Base-by-base conservation (phyloP, 2,113 vertebrate genomes). In the Hipposideros armiger region DNA sequence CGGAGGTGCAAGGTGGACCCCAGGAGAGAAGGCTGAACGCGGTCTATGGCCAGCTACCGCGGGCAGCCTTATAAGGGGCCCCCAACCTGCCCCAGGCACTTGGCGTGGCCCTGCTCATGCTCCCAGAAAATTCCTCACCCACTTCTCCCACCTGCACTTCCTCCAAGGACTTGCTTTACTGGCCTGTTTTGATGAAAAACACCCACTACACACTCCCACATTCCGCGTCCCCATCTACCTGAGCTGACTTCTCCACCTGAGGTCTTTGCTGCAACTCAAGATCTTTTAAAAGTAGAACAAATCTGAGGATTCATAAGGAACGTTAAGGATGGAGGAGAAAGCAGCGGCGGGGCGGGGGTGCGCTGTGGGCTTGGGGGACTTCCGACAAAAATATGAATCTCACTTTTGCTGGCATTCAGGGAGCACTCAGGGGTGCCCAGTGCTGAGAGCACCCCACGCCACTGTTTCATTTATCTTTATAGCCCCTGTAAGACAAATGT, bases 81-180 rank as follows among this genome's bases (percentile, higher is more conserved):
- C 84, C 90, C 86, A 40, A 28, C 20, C 22, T 94, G 77, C 88
- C 77, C 24, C 2, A 1, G 94, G 95, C 47, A 32, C 73, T 77
- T 94, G 91, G 94, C 32, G 36, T 91, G 92, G 85, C 56, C 19
- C 67, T 74, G 76, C 52, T 94, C 32, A 86, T 70, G 82, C 70
- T 94, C 52, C 56, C 76, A 66, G 62, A 54, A 67, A 77, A 96
- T 94, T 96, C 78, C 73, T 97, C 78, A 72, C 96, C 95, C 91
- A 96, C 94, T 93, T 86, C 81, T 96, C 76, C 90, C 97, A 95
- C 88, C 94, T 96, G 92, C 56, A 82, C 76, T 90, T 95, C 96
- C 96, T 95, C 74, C 69, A 62, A 45, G 30, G 73, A 83, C 92
- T 86, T n/a, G 81, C 69, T 96, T 92, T 94, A 82, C 77, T 58